Base-by-base conservation (phyloP, 2,113 vertebrate species). In the Xiphophorus maculatus region DNA sequence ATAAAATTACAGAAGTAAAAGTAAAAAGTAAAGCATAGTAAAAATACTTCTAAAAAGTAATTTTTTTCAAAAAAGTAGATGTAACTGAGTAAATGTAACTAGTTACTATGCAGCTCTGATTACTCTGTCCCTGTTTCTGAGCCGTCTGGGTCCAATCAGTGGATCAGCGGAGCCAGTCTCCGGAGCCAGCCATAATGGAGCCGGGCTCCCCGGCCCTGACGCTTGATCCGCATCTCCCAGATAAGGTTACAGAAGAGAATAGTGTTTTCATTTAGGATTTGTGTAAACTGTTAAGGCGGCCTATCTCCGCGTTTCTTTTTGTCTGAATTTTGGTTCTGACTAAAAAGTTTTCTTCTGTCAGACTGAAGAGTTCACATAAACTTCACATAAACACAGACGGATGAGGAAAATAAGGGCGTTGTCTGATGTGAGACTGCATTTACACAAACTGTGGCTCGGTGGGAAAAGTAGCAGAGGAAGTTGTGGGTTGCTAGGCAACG, bases 101-200 rank as follows among this genome's bases (percentile, higher is more conserved):
- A 37, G 35, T 37, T 37, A 37, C 35, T 37, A 11, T 10, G 2
- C 10, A 37, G 75, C 69, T 61, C 66, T 8, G 3, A 67, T 64
- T 35, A 35, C 65, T 17, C 76, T 60, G 72, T 61, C 72, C 73
- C 67, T 66, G 48, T 71, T n/a, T 35, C 76, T 75, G 65, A 72
- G 74, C 75, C 80, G 63, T 89, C 88, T 92, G 85, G 37, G 51
- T 92, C 90, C 90, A 92, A 95, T 94, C 93, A 91, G 89, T 87
- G 92, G 87, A 94, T 94, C 91, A 93, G 90, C 91, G 93, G 93
- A 94, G 93, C 91, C 94, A 94, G 93, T 93, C 92, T 94, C 85
- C 84, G 4, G 76, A 77, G 79, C 83, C 91, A 95, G 94, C 89
- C 94, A 95, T 95, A 95, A 95, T 94, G 95, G 83, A 85, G 88